Percentiles rank a stretch among this genome's conserved stretches.
Evolutionary conservation across 2,797 vertebrate species (phyloP).

Genomic region (Kryptolebias ocellatus): DNA sequence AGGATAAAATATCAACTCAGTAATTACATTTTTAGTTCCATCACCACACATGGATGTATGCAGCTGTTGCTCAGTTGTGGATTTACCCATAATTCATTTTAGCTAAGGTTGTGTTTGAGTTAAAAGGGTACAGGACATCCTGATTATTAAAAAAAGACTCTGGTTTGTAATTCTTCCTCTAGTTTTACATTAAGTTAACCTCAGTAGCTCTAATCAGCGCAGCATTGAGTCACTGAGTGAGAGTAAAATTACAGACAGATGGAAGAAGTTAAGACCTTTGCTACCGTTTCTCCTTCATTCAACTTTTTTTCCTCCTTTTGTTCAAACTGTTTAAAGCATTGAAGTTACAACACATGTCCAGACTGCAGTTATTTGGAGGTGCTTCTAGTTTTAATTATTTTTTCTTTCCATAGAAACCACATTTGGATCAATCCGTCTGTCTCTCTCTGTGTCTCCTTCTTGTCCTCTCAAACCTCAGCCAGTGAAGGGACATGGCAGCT

Average conservation of each 20-base stretch:
- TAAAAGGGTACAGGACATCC: neutral
- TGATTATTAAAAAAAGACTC: slow-evolving; percentile 10
- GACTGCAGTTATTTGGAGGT: slow-evolving; percentile 4
- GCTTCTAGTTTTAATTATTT: too few species aligned
- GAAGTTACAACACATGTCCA: slow-evolving; percentile 40
- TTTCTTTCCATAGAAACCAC: too few species aligned
- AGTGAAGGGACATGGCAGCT: too few species aligned
- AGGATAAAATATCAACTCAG: neutral
- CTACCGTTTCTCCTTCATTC: slow-evolving; percentile 44
- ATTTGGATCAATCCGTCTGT: too few species aligned
- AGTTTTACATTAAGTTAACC: slow-evolving; percentile 1
- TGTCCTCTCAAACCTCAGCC: too few species aligned
- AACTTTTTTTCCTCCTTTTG: slow-evolving; percentile 21
- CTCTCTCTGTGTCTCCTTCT: too few species aligned
- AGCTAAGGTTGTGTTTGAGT: neutral
- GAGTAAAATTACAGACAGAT: slow-evolving; percentile 56
- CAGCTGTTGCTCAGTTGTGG: slow-evolving; percentile 27
- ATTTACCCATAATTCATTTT: neutral
- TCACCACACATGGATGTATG: slow-evolving; percentile 32
- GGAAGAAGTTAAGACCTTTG: slow-evolving; percentile 52
- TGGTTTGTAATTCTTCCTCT: slow-evolving; percentile 3
- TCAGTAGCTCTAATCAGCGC: slow-evolving; percentile 40
- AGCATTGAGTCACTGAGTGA: slow-evolving; percentile 46
- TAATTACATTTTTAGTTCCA: neutral
- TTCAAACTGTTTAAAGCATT: slow-evolving; percentile 45